Base-by-base conservation (phyloP, 2,113 vertebrate species). In the Catharus bicknelli region DNA sequence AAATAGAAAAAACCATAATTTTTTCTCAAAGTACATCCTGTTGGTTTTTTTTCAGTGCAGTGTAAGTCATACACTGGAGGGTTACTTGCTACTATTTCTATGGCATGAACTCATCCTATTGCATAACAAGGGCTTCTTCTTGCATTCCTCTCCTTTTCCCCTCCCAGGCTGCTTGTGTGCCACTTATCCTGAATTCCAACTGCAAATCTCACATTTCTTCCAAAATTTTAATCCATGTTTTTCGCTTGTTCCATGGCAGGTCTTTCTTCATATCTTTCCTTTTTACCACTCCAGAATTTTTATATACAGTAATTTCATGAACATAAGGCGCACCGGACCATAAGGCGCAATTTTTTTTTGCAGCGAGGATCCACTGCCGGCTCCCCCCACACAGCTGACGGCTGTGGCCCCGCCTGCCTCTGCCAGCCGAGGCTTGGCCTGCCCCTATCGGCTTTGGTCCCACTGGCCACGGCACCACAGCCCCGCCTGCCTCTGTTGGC, bases 1-100 rank as follows among this genome's bases (percentile, higher is more conserved):
- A 53, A 53, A 48, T 23, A 11, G 50, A 38, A 38, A 54, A 47
- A 42, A 4, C 2, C 3, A 1, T 4, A 22, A 0, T 43, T 32
- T 81, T 75, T 78, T 78, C 32, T 40, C 25, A 20, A 82, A 67
- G 19, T 43, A 11, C 2, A 3, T 7, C 5, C 2, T 23, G 32
- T 68, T 8, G 13, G 45, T 69, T 68, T 78, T 50, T 81, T 75
- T 25, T 32, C 36, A 66, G 11, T 40, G 16, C 0, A 59, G 7
- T 29, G 34, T 26, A 43, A 48, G 4, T 67, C 2, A 0, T 3
- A 11, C 22, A 22, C 36, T 30, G 17, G 6, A 68, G 26, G 12
- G 16, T 32, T 32, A 42, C 7, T 15, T 67, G 32, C 26, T 77
- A 5, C 11, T 51, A 20, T 53, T 86, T 73, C 26, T n/a, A 10